Conservation (phyloP, 2,888 invertebrate species). For the Epirrhoe tristata region DNA sequence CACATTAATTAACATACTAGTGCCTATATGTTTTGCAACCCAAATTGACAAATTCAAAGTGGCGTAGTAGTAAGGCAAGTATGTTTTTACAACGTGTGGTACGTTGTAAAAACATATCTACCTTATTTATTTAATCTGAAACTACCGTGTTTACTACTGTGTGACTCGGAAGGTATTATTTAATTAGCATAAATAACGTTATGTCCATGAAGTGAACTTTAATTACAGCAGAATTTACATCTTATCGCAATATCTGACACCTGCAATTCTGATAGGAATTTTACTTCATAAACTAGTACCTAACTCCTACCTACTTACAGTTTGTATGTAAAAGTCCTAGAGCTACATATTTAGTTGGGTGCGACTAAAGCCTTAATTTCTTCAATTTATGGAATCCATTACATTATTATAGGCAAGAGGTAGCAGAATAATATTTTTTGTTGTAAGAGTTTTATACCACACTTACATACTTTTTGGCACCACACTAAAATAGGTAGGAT, state of each 20-base stretch:
- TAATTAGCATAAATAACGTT: conserved; percentile 31
- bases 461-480: too few relatives aligned
- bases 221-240: conserved; percentile 33
- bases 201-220: conserved; percentile 28
- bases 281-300: conserved; percentile 5
- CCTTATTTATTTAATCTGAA: background rate
- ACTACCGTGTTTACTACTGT: background rate
- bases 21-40: background rate
- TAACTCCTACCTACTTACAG: background rate
- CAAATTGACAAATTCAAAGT: conserved; percentile 3
- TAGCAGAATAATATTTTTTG: too few relatives aligned
- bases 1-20: background rate
- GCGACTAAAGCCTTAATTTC: background rate
- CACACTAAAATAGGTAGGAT: too few relatives aligned
- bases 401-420: background rate
- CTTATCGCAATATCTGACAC: conserved; percentile 33
- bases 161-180: conserved; percentile 27
- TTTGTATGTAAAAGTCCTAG: background rate
- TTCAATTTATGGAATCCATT: background rate
- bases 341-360: background rate
- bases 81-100: too few relatives aligned
- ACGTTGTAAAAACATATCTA: background rate
- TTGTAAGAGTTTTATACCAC: too few relatives aligned
- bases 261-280: conserved; percentile 27
- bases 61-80: too few relatives aligned